Evolutionary conservation across 2,888 invertebrate species (phyloP).

Genomic region (Agrotis exclamationis): DNA sequence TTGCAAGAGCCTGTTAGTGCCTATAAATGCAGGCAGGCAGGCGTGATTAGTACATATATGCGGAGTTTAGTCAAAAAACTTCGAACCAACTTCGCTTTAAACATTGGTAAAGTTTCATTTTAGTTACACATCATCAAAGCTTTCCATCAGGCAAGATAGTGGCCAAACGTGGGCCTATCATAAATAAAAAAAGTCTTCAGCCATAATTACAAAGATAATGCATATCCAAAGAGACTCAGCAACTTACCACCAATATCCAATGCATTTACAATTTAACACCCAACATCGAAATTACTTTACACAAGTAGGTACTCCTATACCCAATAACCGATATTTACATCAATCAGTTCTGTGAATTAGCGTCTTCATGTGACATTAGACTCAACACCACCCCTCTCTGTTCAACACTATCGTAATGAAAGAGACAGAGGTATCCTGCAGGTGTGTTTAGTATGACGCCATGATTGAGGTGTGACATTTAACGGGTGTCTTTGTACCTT

Average conservation of each 20-base stretch:
- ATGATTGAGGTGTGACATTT: slow-evolving; percentile 82
- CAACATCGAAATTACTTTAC: slow-evolving; percentile 49
- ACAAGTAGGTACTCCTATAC: slow-evolving; percentile 27
- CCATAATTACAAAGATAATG: not conserved
- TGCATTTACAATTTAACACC: slow-evolving; percentile 44
- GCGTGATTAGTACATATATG: too few species aligned
- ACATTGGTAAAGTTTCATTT: not conserved
- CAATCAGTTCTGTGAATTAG: slow-evolving; percentile 81
- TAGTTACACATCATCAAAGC: too few species aligned
- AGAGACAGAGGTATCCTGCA: slow-evolving; percentile 69
- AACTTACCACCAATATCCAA: slow-evolving; percentile 5
- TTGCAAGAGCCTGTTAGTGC: too few species aligned
- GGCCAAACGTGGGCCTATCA: too few species aligned
- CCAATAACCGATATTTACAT: slow-evolving; percentile 63
- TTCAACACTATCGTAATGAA: slow-evolving; percentile 60
- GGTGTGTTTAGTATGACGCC: slow-evolving; percentile 74
- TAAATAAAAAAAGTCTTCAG: too few species aligned
- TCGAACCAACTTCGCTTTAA: too few species aligned
- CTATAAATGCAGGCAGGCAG: too few species aligned
- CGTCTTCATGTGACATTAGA: slow-evolving; percentile 69
- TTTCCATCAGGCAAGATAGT: too few species aligned
- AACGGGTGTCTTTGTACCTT: slow-evolving; percentile 74
- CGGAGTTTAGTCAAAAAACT: too few species aligned
- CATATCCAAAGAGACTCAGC: not conserved
- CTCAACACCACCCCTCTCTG: slow-evolving; percentile 61